A percentile compares a stretch with the other conserved stretches of the same genome.
Conservation (phyloP, 2,888 invertebrate genomes). For the Drosophila nr. perissopoda region DNA sequence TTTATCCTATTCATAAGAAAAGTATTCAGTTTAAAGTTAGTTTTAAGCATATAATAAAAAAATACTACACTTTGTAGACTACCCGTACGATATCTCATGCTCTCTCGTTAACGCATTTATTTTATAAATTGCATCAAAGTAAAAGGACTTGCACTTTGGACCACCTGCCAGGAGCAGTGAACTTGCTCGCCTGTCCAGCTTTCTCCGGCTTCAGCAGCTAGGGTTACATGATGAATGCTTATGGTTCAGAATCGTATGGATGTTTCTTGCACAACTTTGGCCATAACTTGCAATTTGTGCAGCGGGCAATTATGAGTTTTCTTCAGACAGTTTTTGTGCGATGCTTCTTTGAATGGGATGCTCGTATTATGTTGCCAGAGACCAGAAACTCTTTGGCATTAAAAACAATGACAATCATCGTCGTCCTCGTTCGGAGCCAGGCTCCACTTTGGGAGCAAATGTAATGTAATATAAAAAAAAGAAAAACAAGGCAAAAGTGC, state of each 20-base stretch:
- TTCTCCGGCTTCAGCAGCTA: constrained; percentile 5
- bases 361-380: constrained; percentile 56
- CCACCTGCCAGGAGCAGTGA: constrained; percentile 47
- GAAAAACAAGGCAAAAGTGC: constrained; percentile 52
- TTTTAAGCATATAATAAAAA: background rate
- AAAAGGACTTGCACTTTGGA: constrained; percentile 34
- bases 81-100: background rate
- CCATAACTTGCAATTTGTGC: constrained; percentile 79
- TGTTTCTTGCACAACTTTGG: constrained; percentile 55
- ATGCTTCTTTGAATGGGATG: constrained; percentile 37
- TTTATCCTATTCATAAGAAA: background rate
- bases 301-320: constrained; percentile 75
- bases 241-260: constrained; percentile 42
- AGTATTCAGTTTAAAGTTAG: background rate
- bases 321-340: constrained; percentile 58
- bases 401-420: constrained; percentile 66
- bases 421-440: constrained; percentile 31
- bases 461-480: constrained; percentile 74
- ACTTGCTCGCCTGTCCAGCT: constrained; percentile 35
- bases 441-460: constrained; percentile 63
- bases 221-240: constrained; percentile 61
- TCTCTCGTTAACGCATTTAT: constrained; percentile 43
- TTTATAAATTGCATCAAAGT: constrained; percentile 40
- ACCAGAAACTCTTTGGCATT: constrained; percentile 60
- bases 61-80: background rate